Evolutionary conservation across 2,888 invertebrate species (phyloP).

Genomic region (Pollenia angustigena): DNA sequence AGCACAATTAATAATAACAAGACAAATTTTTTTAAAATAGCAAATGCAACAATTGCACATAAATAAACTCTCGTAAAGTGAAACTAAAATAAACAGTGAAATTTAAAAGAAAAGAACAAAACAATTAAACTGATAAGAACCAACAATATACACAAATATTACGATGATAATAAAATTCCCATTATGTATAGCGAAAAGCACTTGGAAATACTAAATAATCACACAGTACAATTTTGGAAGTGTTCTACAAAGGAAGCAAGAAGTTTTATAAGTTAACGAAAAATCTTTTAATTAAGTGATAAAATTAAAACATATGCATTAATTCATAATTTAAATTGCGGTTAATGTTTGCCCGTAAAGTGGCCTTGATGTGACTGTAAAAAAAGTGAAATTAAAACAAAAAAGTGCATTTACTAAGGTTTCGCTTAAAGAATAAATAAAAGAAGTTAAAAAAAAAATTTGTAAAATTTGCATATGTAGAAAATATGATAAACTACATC

Average conservation of each 20-base stretch:
- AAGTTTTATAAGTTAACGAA: not conserved
- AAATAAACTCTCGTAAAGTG: not conserved
- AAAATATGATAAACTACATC: not conserved
- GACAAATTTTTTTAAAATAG: not conserved
- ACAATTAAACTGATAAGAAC: conserved; percentile 62
- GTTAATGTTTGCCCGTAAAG: conserved; percentile 53
- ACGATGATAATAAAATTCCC: conserved; percentile 47
- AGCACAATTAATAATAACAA: not conserved
- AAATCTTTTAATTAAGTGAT: not conserved
- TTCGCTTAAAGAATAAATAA: not conserved
- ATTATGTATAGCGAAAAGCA: conserved; percentile 38
- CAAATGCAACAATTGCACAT: conserved; percentile 13
- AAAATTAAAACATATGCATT: conserved; percentile 2
- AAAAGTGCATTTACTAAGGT: conserved; percentile 29
- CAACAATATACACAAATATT: conserved; percentile 26
- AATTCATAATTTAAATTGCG: conserved; percentile 9
- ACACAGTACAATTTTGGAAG: conserved; percentile 61
- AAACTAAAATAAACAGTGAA: not conserved
- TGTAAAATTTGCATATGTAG: conserved; percentile 2
- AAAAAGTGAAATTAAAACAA: conserved; percentile 16
- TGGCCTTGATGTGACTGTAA: conserved; percentile 44
- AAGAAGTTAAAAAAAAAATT: not conserved
- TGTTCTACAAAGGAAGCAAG: conserved; percentile 34
- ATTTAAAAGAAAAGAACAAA: conserved; percentile 26
- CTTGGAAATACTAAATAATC: conserved; percentile 45